Base-by-base conservation (phyloP, 2,888 invertebrate genomes). In the Dolichomitus sp. region DNA sequence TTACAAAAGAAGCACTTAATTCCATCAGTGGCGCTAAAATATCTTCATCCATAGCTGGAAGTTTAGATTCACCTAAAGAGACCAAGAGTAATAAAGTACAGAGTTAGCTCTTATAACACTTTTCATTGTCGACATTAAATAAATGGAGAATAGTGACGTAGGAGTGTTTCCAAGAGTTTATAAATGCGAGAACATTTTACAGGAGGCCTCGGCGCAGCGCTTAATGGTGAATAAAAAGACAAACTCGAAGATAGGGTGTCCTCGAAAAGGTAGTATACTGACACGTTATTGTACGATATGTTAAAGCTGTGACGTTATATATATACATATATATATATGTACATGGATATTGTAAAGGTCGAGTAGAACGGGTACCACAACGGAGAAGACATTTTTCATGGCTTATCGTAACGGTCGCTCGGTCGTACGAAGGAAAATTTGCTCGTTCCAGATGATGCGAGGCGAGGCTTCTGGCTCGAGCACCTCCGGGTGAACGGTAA, bases 341-440 rank as follows among this genome's bases (percentile, higher is more conserved):
- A 52, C 66, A 45, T 75, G 37, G 61, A 61, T 61, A 61, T 57
- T 66, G 66, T 45, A 45, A 66, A 66, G 69, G 42, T 61, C 72
- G 72, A 52, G 61, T 19, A 57, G 85, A 87, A 85, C 81, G 72
- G 70, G 66, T 79, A 85, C 84, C 85, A 48, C 86, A 86, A 81
- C 78, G 80, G 75, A 81, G 74, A 76, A 81, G 81, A 84, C 84
- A 88, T 90, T 90, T 86, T 88, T 89, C 88, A 85, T 87, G 89
- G 89, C 88, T 89, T 90, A 90, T 90, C 90, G 86, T 84, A 84
- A 86, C 83, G 83, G 85, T 81, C 83, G 83, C 57, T 75, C 70
- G 61, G 70, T 78, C 83, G 74, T 63, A 66, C 75, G 48, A 72
- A 78, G 81, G 85, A 85, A 88, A 87, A 88, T 88, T 89, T 85